Conservation (phyloP, 2,113 vertebrate species). For the Rostratula benghalensis region DNA sequence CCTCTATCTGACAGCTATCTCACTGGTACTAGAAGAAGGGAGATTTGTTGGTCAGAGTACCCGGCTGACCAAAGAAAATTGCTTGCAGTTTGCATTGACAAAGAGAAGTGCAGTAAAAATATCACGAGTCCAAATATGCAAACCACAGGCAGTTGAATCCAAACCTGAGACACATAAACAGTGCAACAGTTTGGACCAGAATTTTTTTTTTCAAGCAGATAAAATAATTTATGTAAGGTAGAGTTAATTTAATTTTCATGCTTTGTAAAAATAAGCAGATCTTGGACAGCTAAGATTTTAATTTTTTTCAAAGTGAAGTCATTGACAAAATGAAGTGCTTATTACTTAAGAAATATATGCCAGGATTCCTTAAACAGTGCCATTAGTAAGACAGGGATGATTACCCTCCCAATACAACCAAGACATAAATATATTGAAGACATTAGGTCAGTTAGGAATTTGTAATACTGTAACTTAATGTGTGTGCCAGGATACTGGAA, state of each 20-base stretch:
- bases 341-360: not conserved
- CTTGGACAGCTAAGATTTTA: not conserved
- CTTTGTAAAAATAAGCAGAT: not conserved
- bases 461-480: not conserved
- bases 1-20: conserved; percentile 41
- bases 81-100: not conserved
- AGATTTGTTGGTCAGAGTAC: not conserved
- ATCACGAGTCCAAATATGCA: not conserved
- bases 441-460: conserved; percentile 1
- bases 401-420: not conserved
- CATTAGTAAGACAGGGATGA: not conserved
- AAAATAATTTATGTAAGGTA: conserved; percentile 3
- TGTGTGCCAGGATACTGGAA: not conserved
- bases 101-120: conserved; percentile 13
- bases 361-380: not conserved
- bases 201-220: conserved; percentile 2
- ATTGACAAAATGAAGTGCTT: conserved; percentile 40
- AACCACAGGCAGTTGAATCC: not conserved
- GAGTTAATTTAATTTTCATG: conserved; percentile 10
- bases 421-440: not conserved
- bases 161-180: not conserved
- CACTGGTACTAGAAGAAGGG: not conserved
- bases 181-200: not conserved
- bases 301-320: not conserved
- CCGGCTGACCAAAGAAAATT: conserved; percentile 36